Evolutionary conservation across 2,797 vertebrate species (phyloP).

Genomic region (Hippoglossus hippoglossus): DNA sequence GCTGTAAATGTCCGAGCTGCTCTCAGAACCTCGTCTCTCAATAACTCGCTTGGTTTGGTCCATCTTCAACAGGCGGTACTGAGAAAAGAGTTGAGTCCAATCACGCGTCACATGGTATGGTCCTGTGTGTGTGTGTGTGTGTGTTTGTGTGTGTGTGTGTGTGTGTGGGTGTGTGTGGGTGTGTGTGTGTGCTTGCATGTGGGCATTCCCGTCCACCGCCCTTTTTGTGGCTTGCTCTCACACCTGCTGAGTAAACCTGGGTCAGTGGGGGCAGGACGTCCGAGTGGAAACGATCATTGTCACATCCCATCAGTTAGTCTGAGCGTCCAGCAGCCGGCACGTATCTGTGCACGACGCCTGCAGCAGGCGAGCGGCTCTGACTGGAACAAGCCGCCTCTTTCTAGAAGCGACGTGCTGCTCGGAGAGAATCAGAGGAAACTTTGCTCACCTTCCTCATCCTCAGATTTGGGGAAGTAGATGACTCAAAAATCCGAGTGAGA

Average conservation of each 20-base stretch:
- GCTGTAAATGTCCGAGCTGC: too few species aligned
- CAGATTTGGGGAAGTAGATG: conserved; percentile 8
- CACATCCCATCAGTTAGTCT: conserved; percentile 29
- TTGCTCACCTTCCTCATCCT: conserved; percentile 38
- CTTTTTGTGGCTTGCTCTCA: too few species aligned
- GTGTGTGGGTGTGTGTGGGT: background rate
- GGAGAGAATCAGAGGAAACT: conserved; percentile 45
- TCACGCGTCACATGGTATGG: too few species aligned
- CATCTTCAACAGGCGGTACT: too few species aligned
- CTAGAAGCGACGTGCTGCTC: conserved; percentile 5
- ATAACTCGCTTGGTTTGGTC: too few species aligned
- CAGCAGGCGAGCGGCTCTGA: conserved; percentile 15
- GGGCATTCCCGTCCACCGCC: conserved; percentile 30
- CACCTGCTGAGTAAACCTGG: conserved; percentile 55
- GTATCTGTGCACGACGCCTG: conserved; percentile 22
- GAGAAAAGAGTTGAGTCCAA: too few species aligned
- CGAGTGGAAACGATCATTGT: conserved; percentile 46
- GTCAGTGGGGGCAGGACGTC: conserved; percentile 49
- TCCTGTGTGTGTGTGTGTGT: background rate
- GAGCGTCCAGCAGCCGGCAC: conserved; percentile 11
- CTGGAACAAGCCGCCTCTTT: conserved; percentile 32
- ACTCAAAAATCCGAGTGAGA: background rate
- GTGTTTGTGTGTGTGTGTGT: background rate
- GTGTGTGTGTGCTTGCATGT: background rate
- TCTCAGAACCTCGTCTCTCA: too few species aligned